Percentiles rank a stretch among this genome's conserved stretches.
These are phyloP conservation scores for Lagopus muta DNA, from an alignment of 2,113 vertebrate species.

Conservation along the genomic window DNA sequence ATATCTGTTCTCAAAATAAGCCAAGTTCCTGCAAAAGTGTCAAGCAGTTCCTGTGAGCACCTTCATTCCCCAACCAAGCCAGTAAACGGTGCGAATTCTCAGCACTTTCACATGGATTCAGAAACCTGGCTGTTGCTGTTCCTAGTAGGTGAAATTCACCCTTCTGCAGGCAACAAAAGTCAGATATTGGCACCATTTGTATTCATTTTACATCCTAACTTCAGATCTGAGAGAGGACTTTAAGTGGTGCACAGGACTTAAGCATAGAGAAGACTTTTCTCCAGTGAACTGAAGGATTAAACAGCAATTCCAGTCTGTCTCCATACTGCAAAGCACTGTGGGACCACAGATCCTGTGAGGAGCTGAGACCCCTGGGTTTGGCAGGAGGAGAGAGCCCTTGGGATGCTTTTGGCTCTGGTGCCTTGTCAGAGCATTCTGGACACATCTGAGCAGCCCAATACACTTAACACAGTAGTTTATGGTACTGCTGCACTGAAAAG, in stretches of 20 bases:
- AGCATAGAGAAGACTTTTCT: background rate
- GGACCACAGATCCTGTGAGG: background rate
- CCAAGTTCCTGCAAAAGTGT: slow-evolving; percentile 60
- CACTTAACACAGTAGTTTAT: background rate
- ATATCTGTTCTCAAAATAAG: slow-evolving; percentile 33
- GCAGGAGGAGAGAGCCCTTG: background rate
- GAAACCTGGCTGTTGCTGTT: slow-evolving; percentile 57
- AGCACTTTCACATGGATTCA: background rate
- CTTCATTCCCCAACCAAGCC: slow-evolving; percentile 37
- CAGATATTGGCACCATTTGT: slow-evolving; percentile 13
- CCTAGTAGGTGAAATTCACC: slow-evolving; percentile 70
- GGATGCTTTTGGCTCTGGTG: background rate
- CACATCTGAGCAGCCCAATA: background rate
- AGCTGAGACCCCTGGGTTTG: background rate
- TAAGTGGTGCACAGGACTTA: background rate
- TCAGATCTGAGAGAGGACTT: slow-evolving; percentile 25
- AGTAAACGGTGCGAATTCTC: slow-evolving; percentile 6
- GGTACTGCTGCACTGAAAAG: slow-evolving; percentile 24
- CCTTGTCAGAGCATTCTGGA: slow-evolving; percentile 10
- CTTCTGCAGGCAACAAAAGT: slow-evolving; percentile 43
- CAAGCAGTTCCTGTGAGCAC: slow-evolving; percentile 38
- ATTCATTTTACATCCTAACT: background rate
- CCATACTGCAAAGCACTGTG: background rate
- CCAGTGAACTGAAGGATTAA: slow-evolving; percentile 24
- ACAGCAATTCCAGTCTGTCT: slow-evolving; percentile 4